phyloP scores from a whole-genome alignment of 2,797 vertebrate species.

The Prionace glauca region DNA sequence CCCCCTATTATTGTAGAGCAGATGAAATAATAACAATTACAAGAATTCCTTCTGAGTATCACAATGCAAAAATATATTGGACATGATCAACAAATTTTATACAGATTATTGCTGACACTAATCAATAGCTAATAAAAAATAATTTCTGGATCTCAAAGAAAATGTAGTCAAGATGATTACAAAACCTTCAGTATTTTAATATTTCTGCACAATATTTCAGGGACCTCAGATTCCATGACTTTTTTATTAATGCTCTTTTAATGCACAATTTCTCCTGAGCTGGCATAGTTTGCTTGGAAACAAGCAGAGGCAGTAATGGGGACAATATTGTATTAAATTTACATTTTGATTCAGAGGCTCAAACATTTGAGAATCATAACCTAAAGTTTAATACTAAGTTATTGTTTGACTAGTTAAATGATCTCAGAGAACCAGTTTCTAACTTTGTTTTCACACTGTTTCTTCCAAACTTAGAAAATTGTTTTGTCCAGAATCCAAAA shows the following conservation, averaged over 20 bases:
- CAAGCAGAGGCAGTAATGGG: not conserved
- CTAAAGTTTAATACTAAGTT: not conserved
- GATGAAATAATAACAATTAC: not conserved
- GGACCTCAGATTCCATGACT: not conserved
- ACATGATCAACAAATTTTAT: not conserved
- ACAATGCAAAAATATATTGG: not conserved
- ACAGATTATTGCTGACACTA: not conserved
- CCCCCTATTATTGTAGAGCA: not conserved
- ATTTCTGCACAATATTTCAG: not conserved
- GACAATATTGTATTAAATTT: slow-evolving; percentile 3
- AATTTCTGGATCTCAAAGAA: not conserved
- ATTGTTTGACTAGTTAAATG: not conserved
- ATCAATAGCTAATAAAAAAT: slow-evolving; percentile 18
- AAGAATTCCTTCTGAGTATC: not conserved
- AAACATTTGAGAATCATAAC: not conserved
- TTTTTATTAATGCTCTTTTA: not conserved
- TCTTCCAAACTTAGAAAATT: not conserved
- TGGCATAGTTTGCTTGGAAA: not conserved
- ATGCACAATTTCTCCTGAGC: not conserved
- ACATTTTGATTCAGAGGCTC: not conserved
- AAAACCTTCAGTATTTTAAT: not conserved
- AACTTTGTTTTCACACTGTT: not conserved
- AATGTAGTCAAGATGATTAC: not conserved
- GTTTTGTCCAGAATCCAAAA: not conserved
- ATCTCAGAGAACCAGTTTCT: not conserved